phyloP scores from a whole-genome alignment of 2,888 invertebrate species.

The Drosophila affinis region DNA sequence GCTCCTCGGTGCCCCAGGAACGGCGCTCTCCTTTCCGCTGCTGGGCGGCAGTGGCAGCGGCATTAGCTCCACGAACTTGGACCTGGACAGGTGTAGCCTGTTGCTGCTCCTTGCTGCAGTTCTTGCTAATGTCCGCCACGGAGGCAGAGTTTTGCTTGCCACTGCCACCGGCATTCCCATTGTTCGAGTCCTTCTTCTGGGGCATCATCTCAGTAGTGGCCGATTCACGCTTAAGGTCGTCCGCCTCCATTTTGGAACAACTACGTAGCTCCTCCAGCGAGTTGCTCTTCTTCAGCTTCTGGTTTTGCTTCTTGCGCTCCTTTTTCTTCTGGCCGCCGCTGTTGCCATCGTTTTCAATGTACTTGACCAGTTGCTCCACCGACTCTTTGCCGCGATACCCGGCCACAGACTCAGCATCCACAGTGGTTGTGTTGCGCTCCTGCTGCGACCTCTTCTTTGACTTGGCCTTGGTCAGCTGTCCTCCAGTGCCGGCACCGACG shows the following conservation, averaged over 20 bases:
- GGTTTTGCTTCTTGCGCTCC: constrained; percentile 84
- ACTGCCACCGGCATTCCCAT: constrained; percentile 11
- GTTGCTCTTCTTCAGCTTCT: constrained; percentile 87
- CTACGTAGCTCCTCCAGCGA: constrained; percentile 91
- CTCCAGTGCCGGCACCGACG: neutral
- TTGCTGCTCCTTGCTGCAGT: constrained; percentile 62
- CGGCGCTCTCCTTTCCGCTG: constrained; percentile 85
- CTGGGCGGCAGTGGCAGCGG: constrained; percentile 57
- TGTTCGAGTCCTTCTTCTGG: constrained; percentile 58
- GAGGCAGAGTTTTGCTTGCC: constrained; percentile 76
- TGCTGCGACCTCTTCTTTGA: constrained; percentile 85
- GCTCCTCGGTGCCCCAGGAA: constrained; percentile 88
- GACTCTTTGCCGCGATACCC: constrained; percentile 92
- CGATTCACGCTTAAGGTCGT: constrained; percentile 84
- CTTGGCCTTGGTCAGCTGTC: constrained; percentile 63
- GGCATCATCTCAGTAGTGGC: constrained; percentile 82
- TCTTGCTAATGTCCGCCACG: constrained; percentile 78
- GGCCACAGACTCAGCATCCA: constrained; percentile 87
- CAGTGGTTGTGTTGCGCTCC: constrained; percentile 85
- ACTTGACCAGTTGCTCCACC: constrained; percentile 90
- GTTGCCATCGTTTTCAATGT: constrained; percentile 87
- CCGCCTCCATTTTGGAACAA: constrained; percentile 89
- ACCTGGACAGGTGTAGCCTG: constrained; percentile 18
- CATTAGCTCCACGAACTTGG: constrained; percentile 17
- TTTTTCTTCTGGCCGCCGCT: constrained; percentile 85